Evolutionary conservation across 2,888 invertebrate genomes (phyloP).

Genomic region (Platynereis dumerilii): DNA sequence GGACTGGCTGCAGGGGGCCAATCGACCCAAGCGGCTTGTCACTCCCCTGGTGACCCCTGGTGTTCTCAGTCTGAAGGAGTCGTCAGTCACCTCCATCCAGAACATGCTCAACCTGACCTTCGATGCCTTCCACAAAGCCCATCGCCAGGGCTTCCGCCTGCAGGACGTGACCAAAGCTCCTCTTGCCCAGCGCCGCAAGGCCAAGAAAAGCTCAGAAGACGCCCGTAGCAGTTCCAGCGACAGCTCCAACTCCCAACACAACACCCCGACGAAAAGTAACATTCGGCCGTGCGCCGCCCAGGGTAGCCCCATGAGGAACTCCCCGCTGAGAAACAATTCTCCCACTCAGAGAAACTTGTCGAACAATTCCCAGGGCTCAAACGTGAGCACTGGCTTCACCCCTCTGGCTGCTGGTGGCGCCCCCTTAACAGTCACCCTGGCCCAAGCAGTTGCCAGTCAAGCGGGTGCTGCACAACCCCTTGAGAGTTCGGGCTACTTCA

Average conservation of each 20-base stretch:
- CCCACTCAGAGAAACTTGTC: conserved; percentile 43
- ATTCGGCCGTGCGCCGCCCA: conserved; percentile 27
- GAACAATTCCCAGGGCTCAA: conserved; percentile 35
- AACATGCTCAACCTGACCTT: conserved; percentile 71
- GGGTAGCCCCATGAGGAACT: conserved; percentile 41
- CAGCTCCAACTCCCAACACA: conserved; percentile 48
- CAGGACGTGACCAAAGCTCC: conserved; percentile 77
- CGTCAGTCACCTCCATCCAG: conserved; percentile 63
- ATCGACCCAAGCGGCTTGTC: conserved; percentile 41
- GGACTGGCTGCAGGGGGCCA: conserved; percentile 69
- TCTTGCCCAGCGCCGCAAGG: conserved; percentile 73
- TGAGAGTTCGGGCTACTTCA: conserved; percentile 31
- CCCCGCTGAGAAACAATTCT: conserved; percentile 19
- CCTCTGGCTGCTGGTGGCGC: conserved; percentile 32
- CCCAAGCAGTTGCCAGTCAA: too few species aligned
- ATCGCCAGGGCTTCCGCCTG: conserved; percentile 76
- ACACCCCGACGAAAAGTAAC: conserved; percentile 28
- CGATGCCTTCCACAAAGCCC: conserved; percentile 74
- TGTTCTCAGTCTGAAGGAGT: conserved; percentile 65
- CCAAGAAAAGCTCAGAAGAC: conserved; percentile 66
- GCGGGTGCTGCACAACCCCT: conserved; percentile 30
- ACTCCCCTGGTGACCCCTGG: conserved; percentile 72
- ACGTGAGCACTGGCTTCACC: conserved; percentile 51
- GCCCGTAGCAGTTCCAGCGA: conserved; percentile 54
- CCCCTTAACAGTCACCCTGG: not conserved